Percentiles rank a stretch among this genome's conserved stretches.
These are phyloP conservation scores for Gallinago media DNA, from an alignment of 2,113 vertebrate species.

Conservation along the genomic window DNA sequence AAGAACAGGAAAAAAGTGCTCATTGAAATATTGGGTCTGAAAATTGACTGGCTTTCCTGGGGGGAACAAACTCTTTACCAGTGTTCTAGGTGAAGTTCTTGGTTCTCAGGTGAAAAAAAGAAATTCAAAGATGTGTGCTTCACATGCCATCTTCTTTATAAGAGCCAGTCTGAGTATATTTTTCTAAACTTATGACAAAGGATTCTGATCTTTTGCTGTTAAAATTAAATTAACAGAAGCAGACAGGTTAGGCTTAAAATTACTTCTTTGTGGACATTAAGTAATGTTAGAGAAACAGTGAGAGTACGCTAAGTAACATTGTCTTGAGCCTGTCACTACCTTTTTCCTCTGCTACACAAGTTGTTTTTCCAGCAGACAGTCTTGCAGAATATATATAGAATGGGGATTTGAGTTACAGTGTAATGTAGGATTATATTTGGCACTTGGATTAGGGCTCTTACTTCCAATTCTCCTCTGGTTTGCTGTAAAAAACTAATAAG, in stretches of 20 bases:
- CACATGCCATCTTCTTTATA: background rate
- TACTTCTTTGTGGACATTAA: slow-evolving; percentile 13
- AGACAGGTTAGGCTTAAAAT: slow-evolving; percentile 1
- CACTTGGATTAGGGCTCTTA: slow-evolving; percentile 47
- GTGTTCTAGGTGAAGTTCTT: background rate
- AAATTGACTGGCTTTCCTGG: background rate
- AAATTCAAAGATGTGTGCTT: background rate
- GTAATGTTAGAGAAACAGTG: slow-evolving; percentile 2
- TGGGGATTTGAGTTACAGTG: slow-evolving; percentile 37
- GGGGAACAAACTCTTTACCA: background rate
- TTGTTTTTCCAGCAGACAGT: slow-evolving; percentile 5
- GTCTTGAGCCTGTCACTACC: background rate
- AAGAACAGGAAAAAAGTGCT: background rate
- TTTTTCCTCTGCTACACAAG: background rate
- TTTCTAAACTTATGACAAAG: background rate
- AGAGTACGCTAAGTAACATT: slow-evolving; percentile 38
- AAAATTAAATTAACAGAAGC: slow-evolving; percentile 7
- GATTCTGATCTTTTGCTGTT: background rate
- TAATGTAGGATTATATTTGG: slow-evolving; percentile 65
- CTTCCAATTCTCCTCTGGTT: slow-evolving; percentile 47
- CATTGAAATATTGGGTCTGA: background rate
- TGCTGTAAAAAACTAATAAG: slow-evolving; percentile 53
- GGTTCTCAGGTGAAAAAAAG: background rate
- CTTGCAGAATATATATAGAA: slow-evolving; percentile 21
- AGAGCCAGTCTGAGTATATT: background rate